phyloP scores from a whole-genome alignment of 2,113 vertebrate species.

The Alaudala cheleensis region DNA sequence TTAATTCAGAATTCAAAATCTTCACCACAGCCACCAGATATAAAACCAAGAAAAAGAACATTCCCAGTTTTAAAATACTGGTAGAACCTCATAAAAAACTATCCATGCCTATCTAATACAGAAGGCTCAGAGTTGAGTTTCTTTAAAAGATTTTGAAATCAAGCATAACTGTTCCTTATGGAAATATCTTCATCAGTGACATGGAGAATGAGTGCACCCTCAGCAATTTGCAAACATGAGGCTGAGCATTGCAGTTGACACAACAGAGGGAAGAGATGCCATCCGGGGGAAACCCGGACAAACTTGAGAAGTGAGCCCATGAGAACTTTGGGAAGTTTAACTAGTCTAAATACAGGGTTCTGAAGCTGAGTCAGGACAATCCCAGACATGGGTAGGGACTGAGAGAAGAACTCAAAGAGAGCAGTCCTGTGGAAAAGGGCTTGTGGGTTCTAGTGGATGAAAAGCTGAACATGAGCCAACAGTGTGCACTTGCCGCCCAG shows the following conservation, averaged over 20 bases:
- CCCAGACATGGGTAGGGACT: not conserved
- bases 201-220: not conserved
- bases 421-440: not conserved
- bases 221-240: not conserved
- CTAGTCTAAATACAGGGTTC: not conserved
- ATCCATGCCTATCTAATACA: not conserved
- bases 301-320: not conserved
- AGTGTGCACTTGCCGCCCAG: not conserved
- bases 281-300: not conserved
- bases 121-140: not conserved
- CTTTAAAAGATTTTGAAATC: not conserved
- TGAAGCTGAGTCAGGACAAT: not conserved
- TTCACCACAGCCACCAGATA: not conserved
- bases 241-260: not conserved
- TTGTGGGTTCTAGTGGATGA: not conserved
- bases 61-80: not conserved
- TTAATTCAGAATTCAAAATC: not conserved
- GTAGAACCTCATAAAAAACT: not conserved
- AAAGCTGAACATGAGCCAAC: not conserved
- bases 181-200: not conserved
- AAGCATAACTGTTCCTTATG: not conserved
- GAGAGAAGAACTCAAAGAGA: not conserved
- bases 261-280: not conserved
- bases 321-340: not conserved
- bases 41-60: not conserved